phyloP scores from a whole-genome alignment of 2,113 vertebrate genomes.

The Eonycteris spelaea region DNA sequence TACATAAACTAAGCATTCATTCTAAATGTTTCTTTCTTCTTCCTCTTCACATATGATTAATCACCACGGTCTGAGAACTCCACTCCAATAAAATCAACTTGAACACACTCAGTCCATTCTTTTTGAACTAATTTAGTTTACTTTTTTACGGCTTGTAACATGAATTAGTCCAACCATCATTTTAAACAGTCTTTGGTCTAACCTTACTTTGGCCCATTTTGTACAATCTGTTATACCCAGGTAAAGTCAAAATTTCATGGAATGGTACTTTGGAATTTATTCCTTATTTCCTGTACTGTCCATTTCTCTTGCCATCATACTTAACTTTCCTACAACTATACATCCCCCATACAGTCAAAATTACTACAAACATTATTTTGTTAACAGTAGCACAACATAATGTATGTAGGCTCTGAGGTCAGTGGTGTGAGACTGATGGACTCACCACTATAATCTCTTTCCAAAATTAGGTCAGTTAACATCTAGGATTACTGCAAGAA shows the following conservation, averaged over 20 bases:
- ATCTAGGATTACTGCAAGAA: neutral
- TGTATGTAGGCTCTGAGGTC: neutral
- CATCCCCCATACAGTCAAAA: neutral
- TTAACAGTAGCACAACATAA: too few relatives aligned
- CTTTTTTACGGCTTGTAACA: neutral
- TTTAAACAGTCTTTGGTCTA: neutral
- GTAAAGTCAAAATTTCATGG: neutral
- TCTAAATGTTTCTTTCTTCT: neutral
- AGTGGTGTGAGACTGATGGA: neutral
- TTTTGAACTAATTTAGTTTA: neutral
- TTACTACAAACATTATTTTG: neutral
- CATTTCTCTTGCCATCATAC: neutral
- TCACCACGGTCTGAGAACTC: neutral
- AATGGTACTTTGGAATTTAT: neutral
- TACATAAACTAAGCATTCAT: too few relatives aligned
- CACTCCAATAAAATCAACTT: neutral
- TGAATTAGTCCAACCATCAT: neutral
- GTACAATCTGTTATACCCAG: neutral
- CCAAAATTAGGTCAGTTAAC: too few relatives aligned
- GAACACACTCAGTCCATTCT: neutral
- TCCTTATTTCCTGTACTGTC: neutral
- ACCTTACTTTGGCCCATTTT: neutral
- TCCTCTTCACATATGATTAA: neutral
- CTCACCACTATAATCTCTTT: neutral
- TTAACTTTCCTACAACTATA: neutral